Evolutionary conservation across 2,888 invertebrate genomes (phyloP).

Genomic region (Nomada lathburiana): DNA sequence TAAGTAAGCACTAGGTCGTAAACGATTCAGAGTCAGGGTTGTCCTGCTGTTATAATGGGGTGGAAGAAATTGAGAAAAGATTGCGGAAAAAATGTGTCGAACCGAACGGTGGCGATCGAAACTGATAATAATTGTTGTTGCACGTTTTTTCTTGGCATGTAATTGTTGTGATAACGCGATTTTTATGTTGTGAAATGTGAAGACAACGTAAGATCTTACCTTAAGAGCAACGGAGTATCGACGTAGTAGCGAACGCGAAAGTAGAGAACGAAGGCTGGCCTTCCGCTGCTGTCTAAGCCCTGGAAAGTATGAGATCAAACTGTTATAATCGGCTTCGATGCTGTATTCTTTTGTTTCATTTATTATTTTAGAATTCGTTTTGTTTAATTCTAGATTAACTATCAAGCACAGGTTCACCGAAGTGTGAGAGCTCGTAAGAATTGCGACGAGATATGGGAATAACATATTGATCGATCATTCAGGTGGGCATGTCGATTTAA

Average conservation of each 20-base stretch:
- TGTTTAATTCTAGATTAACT: not conserved
- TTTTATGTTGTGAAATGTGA: not conserved
- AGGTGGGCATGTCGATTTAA: too few relatives aligned
- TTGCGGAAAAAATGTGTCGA: not conserved
- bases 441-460: too few relatives aligned
- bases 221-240: constrained; percentile 94
- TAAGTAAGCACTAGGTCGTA: not conserved
- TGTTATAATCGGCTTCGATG: not conserved
- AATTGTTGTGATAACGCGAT: not conserved
- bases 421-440: too few relatives aligned
- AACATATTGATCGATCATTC: too few relatives aligned
- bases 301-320: constrained; percentile 82
- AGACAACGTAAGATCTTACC: constrained; percentile 83
- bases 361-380: not conserved
- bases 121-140: not conserved
- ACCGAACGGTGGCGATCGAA: not conserved
- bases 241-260: constrained; percentile 97
- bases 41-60: not conserved
- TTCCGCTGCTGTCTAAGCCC: constrained; percentile 96
- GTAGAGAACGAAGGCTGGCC: constrained; percentile 94
- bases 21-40: not conserved
- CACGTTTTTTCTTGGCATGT: not conserved
- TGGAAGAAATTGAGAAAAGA: not conserved
- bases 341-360: too few relatives aligned
- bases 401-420: too few relatives aligned